These are phyloP conservation scores for Istiophorus platypterus DNA, from an alignment of 2,113 vertebrate species.

Conservation along the genomic window DNA sequence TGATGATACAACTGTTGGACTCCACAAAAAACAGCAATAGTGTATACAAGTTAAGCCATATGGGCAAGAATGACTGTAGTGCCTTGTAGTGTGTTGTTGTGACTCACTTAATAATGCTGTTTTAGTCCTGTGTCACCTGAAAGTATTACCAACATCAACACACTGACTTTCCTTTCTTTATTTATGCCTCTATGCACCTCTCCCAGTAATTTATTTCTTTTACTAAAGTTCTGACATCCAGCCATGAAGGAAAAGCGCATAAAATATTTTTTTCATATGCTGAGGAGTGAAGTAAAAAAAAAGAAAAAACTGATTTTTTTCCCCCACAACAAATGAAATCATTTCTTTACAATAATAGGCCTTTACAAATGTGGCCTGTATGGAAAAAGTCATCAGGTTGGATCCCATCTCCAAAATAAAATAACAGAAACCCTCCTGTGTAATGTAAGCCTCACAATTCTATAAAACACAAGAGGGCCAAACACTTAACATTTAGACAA, in stretches of 20 bases:
- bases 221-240: neutral
- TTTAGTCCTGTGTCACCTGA: neutral
- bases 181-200: neutral
- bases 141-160: slow-evolving; percentile 1
- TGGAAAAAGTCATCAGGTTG: neutral
- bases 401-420: neutral
- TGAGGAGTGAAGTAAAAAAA: neutral
- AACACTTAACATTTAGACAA: slow-evolving; percentile 44
- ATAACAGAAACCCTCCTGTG: slow-evolving; percentile 19
- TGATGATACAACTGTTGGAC: neutral
- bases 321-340: neutral
- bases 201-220: neutral
- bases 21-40: neutral
- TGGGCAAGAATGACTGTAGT: neutral
- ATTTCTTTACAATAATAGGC: neutral
- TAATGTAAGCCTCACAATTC: neutral
- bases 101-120: slow-evolving; percentile 25
- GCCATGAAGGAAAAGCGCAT: neutral
- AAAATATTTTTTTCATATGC: neutral
- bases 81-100: slow-evolving; percentile 19
- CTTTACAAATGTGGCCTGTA: neutral
- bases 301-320: neutral
- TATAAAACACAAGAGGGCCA: slow-evolving; percentile 5
- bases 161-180: neutral
- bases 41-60: neutral